A percentile compares a stretch with the other conserved stretches of the same genome.
These are phyloP conservation scores for Albula glossodonta DNA, from an alignment of 2,113 vertebrate genomes.

Conservation along the genomic window DNA sequence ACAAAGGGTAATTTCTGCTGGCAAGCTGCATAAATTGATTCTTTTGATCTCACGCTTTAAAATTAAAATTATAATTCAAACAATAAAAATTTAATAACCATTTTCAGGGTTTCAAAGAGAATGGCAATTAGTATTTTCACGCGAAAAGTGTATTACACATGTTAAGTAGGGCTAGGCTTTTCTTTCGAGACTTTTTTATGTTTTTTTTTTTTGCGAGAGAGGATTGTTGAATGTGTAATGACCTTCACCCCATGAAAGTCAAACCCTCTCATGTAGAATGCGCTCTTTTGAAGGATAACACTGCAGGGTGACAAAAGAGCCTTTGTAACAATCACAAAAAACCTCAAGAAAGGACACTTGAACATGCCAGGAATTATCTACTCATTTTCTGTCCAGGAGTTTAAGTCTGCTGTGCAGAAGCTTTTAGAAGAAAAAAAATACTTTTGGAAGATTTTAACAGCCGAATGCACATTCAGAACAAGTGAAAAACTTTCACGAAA, in stretches of 20 bases:
- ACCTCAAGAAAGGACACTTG: not conserved
- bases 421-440: not conserved
- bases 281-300: conserved; percentile 7
- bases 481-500: not conserved
- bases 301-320: not conserved
- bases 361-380: not conserved
- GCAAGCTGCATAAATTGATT: conserved; percentile 58
- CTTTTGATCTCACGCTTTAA: conserved; percentile 65
- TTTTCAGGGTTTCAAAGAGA: conserved; percentile 64
- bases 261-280: conserved; percentile 22
- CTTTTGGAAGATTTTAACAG: not conserved
- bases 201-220: conserved; percentile 48
- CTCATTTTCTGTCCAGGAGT: not conserved
- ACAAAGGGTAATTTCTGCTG: conserved; percentile 68
- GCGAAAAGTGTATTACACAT: conserved; percentile 49
- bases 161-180: conserved; percentile 53
- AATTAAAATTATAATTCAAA: conserved; percentile 68
- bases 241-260: conserved; percentile 57
- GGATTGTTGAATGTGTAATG: conserved; percentile 53
- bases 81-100: conserved; percentile 66
- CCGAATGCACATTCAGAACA: not conserved
- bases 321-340: not conserved
- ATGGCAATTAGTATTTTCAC: conserved; percentile 47
- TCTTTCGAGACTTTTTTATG: conserved; percentile 42
- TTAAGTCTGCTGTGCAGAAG: not conserved